A percentile compares a stretch with the other conserved stretches of the same genome.
Conservation (phyloP, 2,888 invertebrate genomes). For the Odontocolon sp. region DNA sequence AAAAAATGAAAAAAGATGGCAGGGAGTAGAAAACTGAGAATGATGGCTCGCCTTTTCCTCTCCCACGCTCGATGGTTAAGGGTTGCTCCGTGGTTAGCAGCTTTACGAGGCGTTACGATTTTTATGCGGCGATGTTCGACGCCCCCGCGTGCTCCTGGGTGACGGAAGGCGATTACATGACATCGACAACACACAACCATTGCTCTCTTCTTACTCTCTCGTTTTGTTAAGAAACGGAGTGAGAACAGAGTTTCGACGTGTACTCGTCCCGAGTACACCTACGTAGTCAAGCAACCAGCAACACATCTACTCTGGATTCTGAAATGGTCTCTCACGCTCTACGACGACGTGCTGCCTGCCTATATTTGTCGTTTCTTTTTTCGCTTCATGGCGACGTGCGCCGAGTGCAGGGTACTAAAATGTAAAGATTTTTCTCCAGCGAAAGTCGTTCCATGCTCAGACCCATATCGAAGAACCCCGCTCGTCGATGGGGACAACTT, state of each 20-base stretch:
- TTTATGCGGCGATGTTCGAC: constrained; percentile 33
- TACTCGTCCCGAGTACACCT: neutral
- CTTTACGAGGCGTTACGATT: constrained; percentile 45
- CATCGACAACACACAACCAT: constrained; percentile 21
- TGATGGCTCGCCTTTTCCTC: neutral
- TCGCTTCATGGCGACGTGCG: constrained; percentile 21
- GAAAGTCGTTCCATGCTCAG: constrained; percentile 2
- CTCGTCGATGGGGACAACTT: constrained; percentile 35
- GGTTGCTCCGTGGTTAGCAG: constrained; percentile 25
- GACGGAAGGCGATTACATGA: constrained; percentile 51
- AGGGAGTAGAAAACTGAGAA: neutral
- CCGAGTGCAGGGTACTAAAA: constrained; percentile 33
- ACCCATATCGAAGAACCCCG: neutral
- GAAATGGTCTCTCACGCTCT: constrained; percentile 40
- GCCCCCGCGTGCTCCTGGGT: constrained; percentile 30
- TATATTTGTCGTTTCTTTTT: constrained; percentile 27
- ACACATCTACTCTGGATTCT: constrained; percentile 35
- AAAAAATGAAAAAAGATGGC: neutral
- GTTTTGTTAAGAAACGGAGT: neutral
- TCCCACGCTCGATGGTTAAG: constrained; percentile 8
- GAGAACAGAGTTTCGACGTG: constrained; percentile 18
- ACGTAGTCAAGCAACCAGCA: neutral
- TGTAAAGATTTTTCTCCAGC: constrained; percentile 44
- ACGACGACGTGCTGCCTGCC: constrained; percentile 14
- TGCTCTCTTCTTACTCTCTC: constrained; percentile 16